Evolutionary conservation across 2,113 vertebrate species (phyloP), one percentile per base, ranked within the genome.

Genomic region (Seriola quinqueradiata): DNA sequence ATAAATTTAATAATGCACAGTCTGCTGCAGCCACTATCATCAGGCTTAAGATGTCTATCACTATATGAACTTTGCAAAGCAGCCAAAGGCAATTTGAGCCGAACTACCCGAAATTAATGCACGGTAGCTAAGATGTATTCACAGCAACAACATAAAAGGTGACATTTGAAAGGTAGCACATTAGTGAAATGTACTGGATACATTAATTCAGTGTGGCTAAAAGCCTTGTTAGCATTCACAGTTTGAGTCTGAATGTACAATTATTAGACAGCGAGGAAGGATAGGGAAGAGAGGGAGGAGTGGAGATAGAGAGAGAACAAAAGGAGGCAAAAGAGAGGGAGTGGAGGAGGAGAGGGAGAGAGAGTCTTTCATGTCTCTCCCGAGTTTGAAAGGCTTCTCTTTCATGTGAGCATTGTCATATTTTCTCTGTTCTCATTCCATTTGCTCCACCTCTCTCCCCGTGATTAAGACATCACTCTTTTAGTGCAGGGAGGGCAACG

Each of bases 221-320:
- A 93, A 93, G 92, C 92, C 93, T 92, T 89, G 92, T 94, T 93
- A 92, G 88, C 87, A 93, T 94, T 91, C 90, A 92, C 86, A 85
- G 89, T 87, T 89, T 89, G 86, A 90, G 88, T 64, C 86, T 90
- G 90, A 86, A 91, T 88, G 83, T 86, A 90, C 80, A 92, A 92
- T 93, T 79, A 90, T 70, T 69, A 84, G 82, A 70, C 58, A 48
- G 87, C 77, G 75, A 70, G 85, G 76, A 81, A 52, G 75, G 67
- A 64, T 17, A 23, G 63, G 67, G 34, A 65, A 60, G 34, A 61
- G 77, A 54, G 80, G 70, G 77, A 66, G 61, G 65, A 57, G 59
- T 32, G 48, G 69, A 34, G 83, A 32, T 21, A 63, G 79, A 75
- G 70, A 59, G 67, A 72, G 79, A 85, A 90, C 81, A 86, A 90